phyloP scores from a whole-genome alignment of 2,797 vertebrate genomes.

The Naso thynnoides region DNA sequence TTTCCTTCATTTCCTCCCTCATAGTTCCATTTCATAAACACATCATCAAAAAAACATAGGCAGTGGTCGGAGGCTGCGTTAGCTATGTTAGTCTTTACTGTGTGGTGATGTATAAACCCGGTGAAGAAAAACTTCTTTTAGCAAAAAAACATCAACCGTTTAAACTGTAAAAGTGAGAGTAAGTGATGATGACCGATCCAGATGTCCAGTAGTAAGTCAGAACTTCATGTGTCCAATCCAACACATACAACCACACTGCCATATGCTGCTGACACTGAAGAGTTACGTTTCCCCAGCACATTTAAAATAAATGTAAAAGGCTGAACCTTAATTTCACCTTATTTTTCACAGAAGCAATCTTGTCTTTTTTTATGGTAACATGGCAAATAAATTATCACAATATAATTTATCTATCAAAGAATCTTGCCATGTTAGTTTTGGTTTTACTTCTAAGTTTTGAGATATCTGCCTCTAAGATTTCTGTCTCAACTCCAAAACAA shows the following conservation, averaged over 20 bases:
- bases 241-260: constrained; percentile 43
- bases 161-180: constrained; percentile 28
- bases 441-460: constrained; percentile 1
- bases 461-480: background rate
- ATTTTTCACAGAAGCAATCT: background rate
- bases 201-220: constrained; percentile 47
- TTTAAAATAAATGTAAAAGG: constrained; percentile 16
- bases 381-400: constrained; percentile 2
- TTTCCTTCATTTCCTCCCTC: constrained; percentile 33
- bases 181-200: constrained; percentile 56
- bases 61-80: constrained; percentile 33
- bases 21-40: constrained; percentile 35
- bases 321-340: background rate
- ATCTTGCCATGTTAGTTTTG: background rate
- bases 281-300: constrained; percentile 10
- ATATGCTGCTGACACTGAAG: constrained; percentile 26
- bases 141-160: constrained; percentile 26
- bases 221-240: constrained; percentile 22
- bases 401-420: background rate
- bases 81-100: constrained; percentile 26
- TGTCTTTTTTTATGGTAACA: background rate
- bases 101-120: constrained; percentile 33
- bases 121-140: constrained; percentile 25
- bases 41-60: constrained; percentile 38
- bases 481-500: background rate